Evolutionary conservation across 1,140 invertebrate genomes (phyloP).

Genomic region (Geopemphigus sp.): DNA sequence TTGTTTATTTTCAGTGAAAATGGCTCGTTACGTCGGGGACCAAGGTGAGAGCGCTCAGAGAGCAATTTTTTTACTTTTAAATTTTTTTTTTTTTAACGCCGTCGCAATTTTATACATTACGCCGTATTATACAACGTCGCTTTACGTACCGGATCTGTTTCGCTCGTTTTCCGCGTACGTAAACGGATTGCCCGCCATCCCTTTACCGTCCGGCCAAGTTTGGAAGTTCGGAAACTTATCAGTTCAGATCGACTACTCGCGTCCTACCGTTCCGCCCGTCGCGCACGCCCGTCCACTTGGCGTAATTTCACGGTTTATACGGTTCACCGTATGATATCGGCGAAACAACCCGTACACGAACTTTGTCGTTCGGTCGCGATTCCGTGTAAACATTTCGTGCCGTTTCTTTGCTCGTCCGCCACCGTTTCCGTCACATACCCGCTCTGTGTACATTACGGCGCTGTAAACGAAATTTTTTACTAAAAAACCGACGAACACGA

Average conservation of each 20-base stretch:
- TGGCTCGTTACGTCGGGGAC: conserved; percentile 52
- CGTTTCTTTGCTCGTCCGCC: too few species aligned
- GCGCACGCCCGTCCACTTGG: too few species aligned
- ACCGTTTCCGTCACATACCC: too few species aligned
- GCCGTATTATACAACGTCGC: conserved; percentile 11
- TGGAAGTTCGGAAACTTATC: conserved; percentile 3
- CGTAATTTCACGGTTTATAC: background rate
- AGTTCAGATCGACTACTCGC: background rate
- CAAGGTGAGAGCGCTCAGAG: conserved; percentile 50
- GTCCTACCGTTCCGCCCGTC: background rate
- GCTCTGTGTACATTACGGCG: too few species aligned
- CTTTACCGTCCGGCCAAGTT: background rate
- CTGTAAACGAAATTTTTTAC: too few species aligned
- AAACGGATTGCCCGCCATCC: background rate
- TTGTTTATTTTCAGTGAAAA: conserved; percentile 52
- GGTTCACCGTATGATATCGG: background rate
- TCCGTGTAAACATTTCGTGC: conserved; percentile 18
- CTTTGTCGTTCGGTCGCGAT: background rate
- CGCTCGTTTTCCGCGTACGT: background rate
- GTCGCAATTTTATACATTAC: background rate
- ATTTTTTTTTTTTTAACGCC: too few species aligned
- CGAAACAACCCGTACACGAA: background rate
- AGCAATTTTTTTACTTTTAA: background rate
- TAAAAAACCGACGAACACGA: too few species aligned
- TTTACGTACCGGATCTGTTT: background rate